Evolutionary conservation across 2,797 vertebrate species (phyloP).

Genomic region (Vultur gryphus): DNA sequence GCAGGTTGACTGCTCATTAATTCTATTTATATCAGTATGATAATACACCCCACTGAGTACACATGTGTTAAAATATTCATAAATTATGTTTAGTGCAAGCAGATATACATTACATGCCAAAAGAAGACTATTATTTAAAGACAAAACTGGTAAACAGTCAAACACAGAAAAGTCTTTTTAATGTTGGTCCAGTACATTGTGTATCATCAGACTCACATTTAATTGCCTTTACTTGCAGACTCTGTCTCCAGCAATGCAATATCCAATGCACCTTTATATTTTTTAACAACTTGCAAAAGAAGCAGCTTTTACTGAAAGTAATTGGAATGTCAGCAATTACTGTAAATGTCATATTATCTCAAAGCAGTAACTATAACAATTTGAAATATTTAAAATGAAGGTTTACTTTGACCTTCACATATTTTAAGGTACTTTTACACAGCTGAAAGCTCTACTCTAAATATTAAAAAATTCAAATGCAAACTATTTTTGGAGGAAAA

Average conservation of each 20-base stretch:
- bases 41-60: slow-evolving; percentile 94
- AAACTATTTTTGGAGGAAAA: slow-evolving; percentile 14
- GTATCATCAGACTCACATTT: slow-evolving; percentile 51
- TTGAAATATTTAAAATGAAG: slow-evolving; percentile 41
- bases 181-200: slow-evolving; percentile 23
- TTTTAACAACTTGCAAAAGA: slow-evolving; percentile 38
- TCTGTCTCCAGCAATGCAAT: background rate
- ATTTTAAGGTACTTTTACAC: slow-evolving; percentile 12
- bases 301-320: slow-evolving; percentile 35
- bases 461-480: background rate
- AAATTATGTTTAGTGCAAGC: slow-evolving; percentile 81
- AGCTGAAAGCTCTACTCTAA: background rate
- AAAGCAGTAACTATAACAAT: slow-evolving; percentile 9
- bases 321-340: slow-evolving; percentile 59
- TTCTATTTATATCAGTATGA: slow-evolving; percentile 98
- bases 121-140: slow-evolving; percentile 76
- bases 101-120: slow-evolving; percentile 76
- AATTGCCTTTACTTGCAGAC: slow-evolving; percentile 42
- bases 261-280: slow-evolving; percentile 27
- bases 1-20: slow-evolving; percentile 96
- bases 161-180: slow-evolving; percentile 60
- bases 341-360: slow-evolving; percentile 50
- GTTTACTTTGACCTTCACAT: slow-evolving; percentile 21
- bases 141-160: slow-evolving; percentile 74
- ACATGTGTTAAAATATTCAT: slow-evolving; percentile 99